A percentile compares a stretch with the other conserved stretches of the same genome.
Evolutionary conservation across 2,113 vertebrate species (phyloP).

Genomic region (Aegithalos caudatus): DNA sequence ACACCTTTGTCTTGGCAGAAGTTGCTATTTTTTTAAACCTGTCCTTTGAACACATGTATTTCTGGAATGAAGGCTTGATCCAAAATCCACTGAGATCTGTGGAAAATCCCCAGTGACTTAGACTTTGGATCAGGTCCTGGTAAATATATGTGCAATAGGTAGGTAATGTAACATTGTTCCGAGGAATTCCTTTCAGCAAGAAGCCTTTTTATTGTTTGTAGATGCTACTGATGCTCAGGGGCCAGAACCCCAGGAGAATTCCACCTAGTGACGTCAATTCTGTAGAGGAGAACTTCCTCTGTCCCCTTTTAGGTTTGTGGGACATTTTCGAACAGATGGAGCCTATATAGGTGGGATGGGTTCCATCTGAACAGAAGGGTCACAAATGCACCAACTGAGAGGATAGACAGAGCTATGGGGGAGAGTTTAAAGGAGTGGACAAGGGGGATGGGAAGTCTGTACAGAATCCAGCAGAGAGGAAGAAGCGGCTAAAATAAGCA

Average conservation of each 20-base stretch:
- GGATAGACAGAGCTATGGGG: constrained; percentile 83
- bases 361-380: constrained; percentile 84
- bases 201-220: constrained; percentile 71
- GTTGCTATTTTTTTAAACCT: not conserved
- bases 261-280: constrained; percentile 78
- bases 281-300: constrained; percentile 78
- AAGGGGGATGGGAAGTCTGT: constrained; percentile 75
- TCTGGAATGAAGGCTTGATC: not conserved
- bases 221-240: constrained; percentile 52
- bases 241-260: constrained; percentile 77
- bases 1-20: not conserved
- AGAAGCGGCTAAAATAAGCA: constrained; percentile 76
- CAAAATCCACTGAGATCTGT: constrained; percentile 28
- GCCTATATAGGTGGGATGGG: constrained; percentile 76
- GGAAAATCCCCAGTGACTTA: constrained; percentile 53
- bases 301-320: constrained; percentile 73
- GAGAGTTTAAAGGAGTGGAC: constrained; percentile 80
- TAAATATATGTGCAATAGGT: not conserved
- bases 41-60: not conserved
- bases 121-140: constrained; percentile 17
- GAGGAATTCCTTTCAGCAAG: constrained; percentile 33
- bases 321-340: constrained; percentile 78
- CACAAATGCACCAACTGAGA: constrained; percentile 79
- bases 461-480: constrained; percentile 74
- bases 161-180: not conserved